A percentile compares a stretch with the other conserved stretches of the same genome.
These are phyloP conservation scores for Pholis gunnellus DNA, from an alignment of 2,113 vertebrate genomes.

Conservation along the genomic window DNA sequence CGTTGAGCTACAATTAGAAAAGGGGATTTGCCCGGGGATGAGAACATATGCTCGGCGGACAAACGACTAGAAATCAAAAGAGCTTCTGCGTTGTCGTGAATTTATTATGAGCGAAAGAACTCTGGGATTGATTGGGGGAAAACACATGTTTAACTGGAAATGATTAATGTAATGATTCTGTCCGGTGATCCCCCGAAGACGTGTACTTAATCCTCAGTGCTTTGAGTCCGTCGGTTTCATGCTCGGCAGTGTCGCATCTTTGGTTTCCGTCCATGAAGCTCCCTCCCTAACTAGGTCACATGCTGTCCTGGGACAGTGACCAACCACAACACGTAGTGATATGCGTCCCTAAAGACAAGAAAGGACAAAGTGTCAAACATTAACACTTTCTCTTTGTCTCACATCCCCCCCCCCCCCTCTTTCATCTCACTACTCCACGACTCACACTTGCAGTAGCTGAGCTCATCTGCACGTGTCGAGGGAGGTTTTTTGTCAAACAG, in stretches of 20 bases:
- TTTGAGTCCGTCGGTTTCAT: constrained; percentile 48
- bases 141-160: constrained; percentile 26
- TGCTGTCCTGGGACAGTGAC: constrained; percentile 68
- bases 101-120: constrained; percentile 20
- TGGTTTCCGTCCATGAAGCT: constrained; percentile 66
- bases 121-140: constrained; percentile 1
- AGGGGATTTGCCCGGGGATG: constrained; percentile 11
- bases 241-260: constrained; percentile 43
- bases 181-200: constrained; percentile 20
- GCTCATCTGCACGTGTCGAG: constrained; percentile 39
- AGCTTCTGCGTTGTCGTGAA: constrained; percentile 11
- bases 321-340: constrained; percentile 54
- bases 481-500: constrained; percentile 62
- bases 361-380: constrained; percentile 55
- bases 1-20: constrained; percentile 3
- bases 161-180: constrained; percentile 50
- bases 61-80: constrained; percentile 28
- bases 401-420: constrained; percentile 11
- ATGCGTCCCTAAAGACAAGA: constrained; percentile 48
- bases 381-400: constrained; percentile 57
- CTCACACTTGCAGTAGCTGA: constrained; percentile 42
- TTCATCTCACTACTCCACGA: constrained; percentile 37
- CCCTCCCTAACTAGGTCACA: constrained; percentile 68
- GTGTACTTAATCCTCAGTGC: constrained; percentile 44
- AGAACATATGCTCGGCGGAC: constrained; percentile 18